Conservation (phyloP, 2,113 vertebrate genomes). For the Epinephelus cyanopodus region DNA sequence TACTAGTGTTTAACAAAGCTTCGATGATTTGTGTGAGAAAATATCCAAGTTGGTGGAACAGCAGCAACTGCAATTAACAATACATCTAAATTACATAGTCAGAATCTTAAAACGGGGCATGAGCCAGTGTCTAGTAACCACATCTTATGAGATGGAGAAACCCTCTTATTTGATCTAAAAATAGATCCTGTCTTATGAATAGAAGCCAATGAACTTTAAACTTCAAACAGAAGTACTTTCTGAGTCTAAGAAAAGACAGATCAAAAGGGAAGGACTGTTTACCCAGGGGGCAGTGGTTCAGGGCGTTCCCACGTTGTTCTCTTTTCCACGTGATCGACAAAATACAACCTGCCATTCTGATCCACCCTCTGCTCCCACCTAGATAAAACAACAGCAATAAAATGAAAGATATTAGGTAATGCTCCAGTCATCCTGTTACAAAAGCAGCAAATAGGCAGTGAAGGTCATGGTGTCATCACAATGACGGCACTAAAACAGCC, state of each 20-base stretch:
- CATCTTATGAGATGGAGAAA: background rate
- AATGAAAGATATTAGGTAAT: background rate
- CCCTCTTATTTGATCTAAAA: background rate
- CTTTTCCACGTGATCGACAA: constrained; percentile 98
- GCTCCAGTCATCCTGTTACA: constrained; percentile 9
- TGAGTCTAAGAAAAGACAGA: constrained; percentile 10
- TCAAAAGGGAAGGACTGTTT: constrained; percentile 47
- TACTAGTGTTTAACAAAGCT: too few relatives aligned
- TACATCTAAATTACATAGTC: background rate
- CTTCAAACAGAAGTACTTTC: background rate
- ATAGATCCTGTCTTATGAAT: background rate
- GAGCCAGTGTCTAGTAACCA: background rate
- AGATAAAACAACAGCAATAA: constrained; percentile 56
- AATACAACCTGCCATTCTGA: constrained; percentile 93
- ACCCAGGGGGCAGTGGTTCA: constrained; percentile 95
- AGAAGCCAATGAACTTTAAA: background rate
- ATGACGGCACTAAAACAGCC: background rate
- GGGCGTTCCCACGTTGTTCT: constrained; percentile 98
- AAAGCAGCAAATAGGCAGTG: background rate
- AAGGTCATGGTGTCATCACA: constrained; percentile 2
- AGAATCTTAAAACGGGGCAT: background rate
- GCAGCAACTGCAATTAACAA: background rate
- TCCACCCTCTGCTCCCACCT: constrained; percentile 99
- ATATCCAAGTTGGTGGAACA: background rate
- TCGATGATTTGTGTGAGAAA: background rate